These are phyloP conservation scores for Rhopilema esculentum DNA, from an alignment of 30 jellyfish, hydroid and myxozoan genomes.

Conservation along the genomic window DNA sequence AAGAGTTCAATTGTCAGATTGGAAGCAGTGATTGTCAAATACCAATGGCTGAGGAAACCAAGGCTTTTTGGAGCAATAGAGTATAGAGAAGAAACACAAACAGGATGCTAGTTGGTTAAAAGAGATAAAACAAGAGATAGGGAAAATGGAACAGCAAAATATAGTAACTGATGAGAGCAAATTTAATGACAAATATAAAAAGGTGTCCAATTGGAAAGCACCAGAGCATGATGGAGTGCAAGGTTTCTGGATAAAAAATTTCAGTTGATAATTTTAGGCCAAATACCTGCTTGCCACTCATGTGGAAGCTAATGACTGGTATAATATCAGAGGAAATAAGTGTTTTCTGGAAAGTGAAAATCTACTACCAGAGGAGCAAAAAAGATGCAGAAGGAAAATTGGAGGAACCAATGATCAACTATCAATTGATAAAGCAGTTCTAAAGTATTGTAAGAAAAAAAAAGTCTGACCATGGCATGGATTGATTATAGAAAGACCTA, in stretches of 20 bases:
- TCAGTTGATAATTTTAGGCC: slow-evolving; percentile 23
- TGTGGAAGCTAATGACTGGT: slow-evolving; percentile 9
- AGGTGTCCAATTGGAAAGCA: slow-evolving; percentile 9
- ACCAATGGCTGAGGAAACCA: slow-evolving; percentile 1
- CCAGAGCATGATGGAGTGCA: not conserved
- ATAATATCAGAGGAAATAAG: not conserved
- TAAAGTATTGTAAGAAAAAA: slow-evolving; percentile 18
- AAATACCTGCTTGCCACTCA: not conserved
- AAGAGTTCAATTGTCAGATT: not conserved
- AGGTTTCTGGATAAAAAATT: not conserved
- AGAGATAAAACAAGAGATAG: not conserved
- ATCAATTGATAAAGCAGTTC: slow-evolving; percentile 1
- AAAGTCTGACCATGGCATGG: slow-evolving; percentile 20
- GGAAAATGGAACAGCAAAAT: slow-evolving; percentile 6
- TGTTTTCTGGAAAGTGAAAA: not conserved
- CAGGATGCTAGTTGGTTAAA: not conserved
- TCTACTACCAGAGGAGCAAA: slow-evolving; percentile 10
- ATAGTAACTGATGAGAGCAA: not conserved
- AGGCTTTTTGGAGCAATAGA: not conserved
- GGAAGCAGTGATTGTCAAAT: not conserved
- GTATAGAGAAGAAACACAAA: not conserved
- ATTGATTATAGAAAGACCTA: slow-evolving; percentile 44
- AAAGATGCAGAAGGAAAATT: slow-evolving; percentile 6
- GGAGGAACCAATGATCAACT: slow-evolving; percentile 41
- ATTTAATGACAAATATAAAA: not conserved